Conservation (phyloP, 1,140 invertebrate species). For the Drosophila equinoxialis region DNA sequence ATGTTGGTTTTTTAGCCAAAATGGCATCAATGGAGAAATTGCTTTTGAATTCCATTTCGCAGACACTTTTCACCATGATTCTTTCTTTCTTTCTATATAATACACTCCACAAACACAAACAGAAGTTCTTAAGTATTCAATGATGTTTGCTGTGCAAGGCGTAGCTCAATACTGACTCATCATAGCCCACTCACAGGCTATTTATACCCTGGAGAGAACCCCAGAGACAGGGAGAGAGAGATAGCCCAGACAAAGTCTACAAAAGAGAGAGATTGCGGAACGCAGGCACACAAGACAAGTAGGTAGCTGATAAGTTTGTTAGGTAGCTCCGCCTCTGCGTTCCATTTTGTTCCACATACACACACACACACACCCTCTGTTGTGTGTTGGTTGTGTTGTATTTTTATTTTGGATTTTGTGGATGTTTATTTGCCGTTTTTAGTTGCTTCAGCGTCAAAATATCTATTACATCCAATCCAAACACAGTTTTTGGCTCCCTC, state of each 20-base stretch:
- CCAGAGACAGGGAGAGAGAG: slow-evolving; percentile 4
- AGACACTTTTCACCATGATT: slow-evolving; percentile 74
- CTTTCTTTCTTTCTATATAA: slow-evolving; percentile 20
- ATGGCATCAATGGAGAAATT: slow-evolving; percentile 90
- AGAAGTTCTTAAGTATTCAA: slow-evolving; percentile 26
- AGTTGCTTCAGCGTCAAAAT: slow-evolving; percentile 81
- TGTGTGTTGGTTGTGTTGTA: slow-evolving; percentile 25
- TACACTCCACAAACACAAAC: slow-evolving; percentile 38
- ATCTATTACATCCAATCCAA: slow-evolving; percentile 82
- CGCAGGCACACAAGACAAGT: slow-evolving; percentile 31
- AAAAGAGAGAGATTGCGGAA: slow-evolving; percentile 23
- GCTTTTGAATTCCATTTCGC: slow-evolving; percentile 83
- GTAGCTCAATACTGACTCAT: slow-evolving; percentile 70
- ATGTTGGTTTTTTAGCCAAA: slow-evolving; percentile 83
- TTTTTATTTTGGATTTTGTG: slow-evolving; percentile 74
- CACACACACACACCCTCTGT: slow-evolving; percentile 1
- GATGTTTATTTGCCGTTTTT: slow-evolving; percentile 81
- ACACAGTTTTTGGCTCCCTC: slow-evolving; percentile 57
- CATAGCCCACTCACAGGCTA: slow-evolving; percentile 44
- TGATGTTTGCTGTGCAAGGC: slow-evolving; percentile 49
- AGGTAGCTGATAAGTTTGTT: background rate
- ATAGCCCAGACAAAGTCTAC: slow-evolving; percentile 34
- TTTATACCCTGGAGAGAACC: slow-evolving; percentile 54
- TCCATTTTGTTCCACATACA: slow-evolving; percentile 79
- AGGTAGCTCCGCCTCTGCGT: slow-evolving; percentile 22